These are phyloP conservation scores for Salvelinus fontinalis DNA, from an alignment of 2,113 vertebrate species.

Conservation along the genomic window DNA sequence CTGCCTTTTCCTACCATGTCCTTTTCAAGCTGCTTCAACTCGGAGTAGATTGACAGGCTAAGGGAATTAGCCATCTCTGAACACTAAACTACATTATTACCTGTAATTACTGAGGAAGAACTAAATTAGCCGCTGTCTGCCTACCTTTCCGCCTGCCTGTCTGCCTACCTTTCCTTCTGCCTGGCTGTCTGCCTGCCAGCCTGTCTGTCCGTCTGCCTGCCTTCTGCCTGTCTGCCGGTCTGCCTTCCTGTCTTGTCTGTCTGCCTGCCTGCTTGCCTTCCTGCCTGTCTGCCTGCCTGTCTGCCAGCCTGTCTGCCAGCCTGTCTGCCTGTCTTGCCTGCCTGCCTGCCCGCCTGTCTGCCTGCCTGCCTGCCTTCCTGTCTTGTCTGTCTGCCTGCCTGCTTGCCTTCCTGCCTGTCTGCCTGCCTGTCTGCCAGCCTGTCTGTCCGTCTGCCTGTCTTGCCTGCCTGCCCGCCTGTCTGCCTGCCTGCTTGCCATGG, in stretches of 20 bases:
- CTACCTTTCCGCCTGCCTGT: no score
- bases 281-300: neutral
- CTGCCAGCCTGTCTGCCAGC: neutral
- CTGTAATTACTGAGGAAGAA: no score
- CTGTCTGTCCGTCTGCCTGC: no score
- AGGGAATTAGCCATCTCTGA: no score
- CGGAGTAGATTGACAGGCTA: no score
- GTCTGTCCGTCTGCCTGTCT: neutral
- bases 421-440: neutral
- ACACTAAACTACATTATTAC: no score
- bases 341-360: neutral
- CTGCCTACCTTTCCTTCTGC: no score
- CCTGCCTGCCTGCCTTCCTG: constrained; percentile 37
- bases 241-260: constrained; percentile 19
- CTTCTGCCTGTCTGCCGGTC: neutral
- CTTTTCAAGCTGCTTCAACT: no score
- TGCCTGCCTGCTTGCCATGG: constrained; percentile 18
- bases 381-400: constrained; percentile 3
- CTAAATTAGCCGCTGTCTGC: no score
- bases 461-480: neutral
- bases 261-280: neutral
- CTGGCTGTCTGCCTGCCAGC: no score
- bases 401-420: neutral
- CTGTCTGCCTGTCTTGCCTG: neutral
- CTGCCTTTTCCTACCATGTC: no score